Evolutionary conservation across 2,113 vertebrate species (phyloP).

Genomic region (Corythoichthys haematopterus): DNA sequence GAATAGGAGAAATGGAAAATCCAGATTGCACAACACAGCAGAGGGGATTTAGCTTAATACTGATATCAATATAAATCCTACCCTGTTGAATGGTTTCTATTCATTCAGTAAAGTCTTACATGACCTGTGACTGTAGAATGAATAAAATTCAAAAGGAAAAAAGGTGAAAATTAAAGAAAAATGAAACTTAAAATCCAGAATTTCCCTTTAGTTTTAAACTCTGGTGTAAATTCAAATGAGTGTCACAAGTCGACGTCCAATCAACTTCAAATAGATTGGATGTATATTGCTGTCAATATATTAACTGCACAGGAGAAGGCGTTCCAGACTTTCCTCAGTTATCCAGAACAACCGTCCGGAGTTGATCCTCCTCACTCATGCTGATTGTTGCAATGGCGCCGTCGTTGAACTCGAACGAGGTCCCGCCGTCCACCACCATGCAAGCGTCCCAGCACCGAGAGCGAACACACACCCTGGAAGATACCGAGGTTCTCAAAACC

Average conservation of each 20-base stretch:
- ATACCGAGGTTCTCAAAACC: neutral
- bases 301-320: too few species aligned
- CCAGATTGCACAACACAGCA: neutral
- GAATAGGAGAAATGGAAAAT: neutral
- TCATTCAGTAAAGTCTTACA: neutral
- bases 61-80: neutral
- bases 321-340: slow-evolving; percentile 51
- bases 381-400: slow-evolving; percentile 89
- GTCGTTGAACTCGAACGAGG: slow-evolving; percentile 96
- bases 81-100: neutral
- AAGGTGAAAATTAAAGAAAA: neutral
- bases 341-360: slow-evolving; percentile 86
- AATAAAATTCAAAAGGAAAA: neutral
- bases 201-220: slow-evolving; percentile 13
- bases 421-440: slow-evolving; percentile 96
- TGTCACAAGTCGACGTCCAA: too few species aligned
- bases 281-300: too few species aligned
- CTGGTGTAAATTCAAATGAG: too few species aligned
- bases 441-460: slow-evolving; percentile 97
- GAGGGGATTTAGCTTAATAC: neutral
- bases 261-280: too few species aligned
- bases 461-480: slow-evolving; percentile 83
- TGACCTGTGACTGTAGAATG: neutral
- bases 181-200: neutral
- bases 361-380: slow-evolving; percentile 82